phyloP scores from a whole-genome alignment of 2,888 invertebrate species.

The Norana najaformis region DNA sequence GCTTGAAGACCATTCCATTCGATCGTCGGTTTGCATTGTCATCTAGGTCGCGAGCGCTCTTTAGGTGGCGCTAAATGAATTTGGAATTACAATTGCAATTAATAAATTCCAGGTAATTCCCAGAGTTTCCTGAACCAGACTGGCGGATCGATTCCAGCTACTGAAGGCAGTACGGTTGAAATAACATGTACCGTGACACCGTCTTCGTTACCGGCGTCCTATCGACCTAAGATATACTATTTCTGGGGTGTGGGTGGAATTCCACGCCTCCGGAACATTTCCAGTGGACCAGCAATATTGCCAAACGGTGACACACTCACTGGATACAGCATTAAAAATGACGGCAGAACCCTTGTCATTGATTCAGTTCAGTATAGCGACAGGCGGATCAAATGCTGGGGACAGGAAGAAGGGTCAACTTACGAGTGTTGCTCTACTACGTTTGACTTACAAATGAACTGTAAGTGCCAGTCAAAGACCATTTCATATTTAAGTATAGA shows the following conservation, averaged over 20 bases:
- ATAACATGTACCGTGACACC: background rate
- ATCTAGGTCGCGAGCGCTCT: background rate
- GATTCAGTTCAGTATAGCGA: background rate
- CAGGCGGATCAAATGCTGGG: background rate
- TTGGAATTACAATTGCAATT: background rate
- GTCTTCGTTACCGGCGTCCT: background rate
- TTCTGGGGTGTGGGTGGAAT: background rate
- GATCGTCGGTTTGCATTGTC: background rate
- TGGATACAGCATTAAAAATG: background rate
- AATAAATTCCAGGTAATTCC: constrained; percentile 13
- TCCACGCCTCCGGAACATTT: background rate
- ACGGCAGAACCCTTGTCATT: background rate
- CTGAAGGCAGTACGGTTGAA: background rate
- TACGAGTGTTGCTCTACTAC: background rate
- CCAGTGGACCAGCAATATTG: background rate
- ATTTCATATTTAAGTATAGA: background rate
- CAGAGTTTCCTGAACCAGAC: background rate
- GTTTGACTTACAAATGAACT: background rate
- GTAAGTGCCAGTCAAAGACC: background rate
- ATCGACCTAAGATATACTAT: background rate
- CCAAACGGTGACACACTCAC: background rate
- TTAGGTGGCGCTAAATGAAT: background rate
- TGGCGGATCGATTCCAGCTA: background rate
- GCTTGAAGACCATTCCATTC: no score
- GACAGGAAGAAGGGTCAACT: background rate